Conservation (phyloP, 2,888 invertebrate genomes). For the Sphinx pinastri region DNA sequence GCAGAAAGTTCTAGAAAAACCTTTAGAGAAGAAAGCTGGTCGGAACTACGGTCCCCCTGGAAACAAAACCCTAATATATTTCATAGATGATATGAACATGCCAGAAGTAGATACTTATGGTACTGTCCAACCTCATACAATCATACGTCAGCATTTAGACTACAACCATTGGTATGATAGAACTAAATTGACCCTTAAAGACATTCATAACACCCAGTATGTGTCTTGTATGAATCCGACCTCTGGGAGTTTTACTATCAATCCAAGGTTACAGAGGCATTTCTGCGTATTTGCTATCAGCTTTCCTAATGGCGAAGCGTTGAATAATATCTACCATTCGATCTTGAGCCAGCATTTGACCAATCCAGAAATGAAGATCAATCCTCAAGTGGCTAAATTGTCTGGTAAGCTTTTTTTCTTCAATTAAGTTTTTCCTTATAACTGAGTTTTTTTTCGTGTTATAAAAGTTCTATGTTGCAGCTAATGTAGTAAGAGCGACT, state of each 20-base stretch:
- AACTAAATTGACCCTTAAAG: slow-evolving; percentile 93
- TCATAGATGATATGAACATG: slow-evolving; percentile 99
- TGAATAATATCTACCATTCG: slow-evolving; percentile 94
- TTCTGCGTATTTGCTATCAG: slow-evolving; percentile 95
- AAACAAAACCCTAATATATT: slow-evolving; percentile 96
- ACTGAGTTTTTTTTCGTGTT: neutral
- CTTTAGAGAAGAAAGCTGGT: slow-evolving; percentile 97
- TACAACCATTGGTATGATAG: slow-evolving; percentile 97
- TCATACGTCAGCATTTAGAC: slow-evolving; percentile 97
- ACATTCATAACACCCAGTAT: slow-evolving; percentile 98
- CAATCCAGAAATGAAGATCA: slow-evolving; percentile 92
- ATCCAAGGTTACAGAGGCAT: slow-evolving; percentile 95
- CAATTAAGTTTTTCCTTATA: neutral
- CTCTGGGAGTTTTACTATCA: slow-evolving; percentile 98
- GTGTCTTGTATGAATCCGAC: slow-evolving; percentile 99
- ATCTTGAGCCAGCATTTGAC: slow-evolving; percentile 94
- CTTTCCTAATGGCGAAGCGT: slow-evolving; percentile 91
- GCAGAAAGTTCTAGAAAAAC: slow-evolving; percentile 96
- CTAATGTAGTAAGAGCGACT: slow-evolving; percentile 91
- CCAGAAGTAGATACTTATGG: slow-evolving; percentile 95
- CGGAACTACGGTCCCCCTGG: slow-evolving; percentile 98
- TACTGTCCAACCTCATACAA: slow-evolving; percentile 97
- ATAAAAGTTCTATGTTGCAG: slow-evolving; percentile 50
- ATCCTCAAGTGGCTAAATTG: slow-evolving; percentile 86
- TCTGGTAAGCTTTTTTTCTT: slow-evolving; percentile 64